A percentile compares a stretch with the other conserved stretches of the same genome.
Conservation (phyloP, 2,113 vertebrate genomes). For the Romanogobio albipinnatus region DNA sequence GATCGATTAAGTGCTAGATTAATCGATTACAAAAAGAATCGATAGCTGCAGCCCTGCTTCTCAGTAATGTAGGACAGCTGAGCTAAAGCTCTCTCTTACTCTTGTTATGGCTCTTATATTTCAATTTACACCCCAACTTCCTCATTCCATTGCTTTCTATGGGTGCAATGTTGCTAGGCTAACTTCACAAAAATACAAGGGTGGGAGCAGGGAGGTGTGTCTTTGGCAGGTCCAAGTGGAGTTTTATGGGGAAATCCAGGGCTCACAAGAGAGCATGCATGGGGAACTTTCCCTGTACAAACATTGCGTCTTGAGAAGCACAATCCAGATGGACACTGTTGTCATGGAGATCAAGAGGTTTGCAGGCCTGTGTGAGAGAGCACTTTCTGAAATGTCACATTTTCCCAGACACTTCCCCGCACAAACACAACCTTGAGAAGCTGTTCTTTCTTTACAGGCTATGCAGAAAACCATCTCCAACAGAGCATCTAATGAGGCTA, state of each 20-base stretch:
- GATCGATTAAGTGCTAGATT: no score
- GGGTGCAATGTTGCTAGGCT: slow-evolving; percentile 53
- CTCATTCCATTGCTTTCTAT: slow-evolving; percentile 42
- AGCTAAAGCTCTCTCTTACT: neutral
- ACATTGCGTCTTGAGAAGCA: slow-evolving; percentile 21
- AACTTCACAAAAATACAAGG: slow-evolving; percentile 28
- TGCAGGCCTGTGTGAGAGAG: neutral
- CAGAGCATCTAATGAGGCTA: slow-evolving; percentile 20
- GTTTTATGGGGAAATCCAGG: slow-evolving; percentile 46
- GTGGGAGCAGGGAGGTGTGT: slow-evolving; percentile 26
- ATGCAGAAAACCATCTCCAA: slow-evolving; percentile 13
- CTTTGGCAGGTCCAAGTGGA: slow-evolving; percentile 39
- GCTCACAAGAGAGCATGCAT: neutral
- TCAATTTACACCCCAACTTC: slow-evolving; percentile 25
- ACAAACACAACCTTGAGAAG: slow-evolving; percentile 25
- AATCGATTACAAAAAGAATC: no score
- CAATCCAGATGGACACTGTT: slow-evolving; percentile 29
- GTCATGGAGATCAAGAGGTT: slow-evolving; percentile 17
- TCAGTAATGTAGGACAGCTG: neutral
- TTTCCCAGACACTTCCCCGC: neutral
- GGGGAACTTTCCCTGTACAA: slow-evolving; percentile 35
- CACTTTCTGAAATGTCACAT: slow-evolving; percentile 34
- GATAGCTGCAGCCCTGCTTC: neutral
- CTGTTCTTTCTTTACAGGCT: slow-evolving; percentile 17
- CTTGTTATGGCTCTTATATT: slow-evolving; percentile 5